phyloP scores from a whole-genome alignment of 2,888 invertebrate genomes.

The Venusia cambrica region DNA sequence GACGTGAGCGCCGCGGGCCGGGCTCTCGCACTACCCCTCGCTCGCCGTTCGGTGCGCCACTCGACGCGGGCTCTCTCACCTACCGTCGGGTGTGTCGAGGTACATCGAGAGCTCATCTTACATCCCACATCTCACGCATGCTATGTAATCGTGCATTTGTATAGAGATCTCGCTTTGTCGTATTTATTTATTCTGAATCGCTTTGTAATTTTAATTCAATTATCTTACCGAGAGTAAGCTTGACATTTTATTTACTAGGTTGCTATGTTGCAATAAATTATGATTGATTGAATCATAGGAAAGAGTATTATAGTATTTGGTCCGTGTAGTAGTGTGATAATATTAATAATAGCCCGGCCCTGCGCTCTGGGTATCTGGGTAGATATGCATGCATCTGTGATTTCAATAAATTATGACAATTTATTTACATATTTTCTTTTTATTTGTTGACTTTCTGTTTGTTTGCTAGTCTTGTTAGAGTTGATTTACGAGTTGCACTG shows the following conservation, averaged over 20 bases:
- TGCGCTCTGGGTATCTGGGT: slow-evolving; percentile 37
- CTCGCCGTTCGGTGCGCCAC: slow-evolving; percentile 17
- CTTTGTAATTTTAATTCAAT: too few species aligned
- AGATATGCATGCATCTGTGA: slow-evolving; percentile 74
- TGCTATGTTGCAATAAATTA: slow-evolving; percentile 41
- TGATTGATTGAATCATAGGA: too few species aligned
- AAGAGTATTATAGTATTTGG: too few species aligned
- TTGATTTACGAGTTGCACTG: too few species aligned
- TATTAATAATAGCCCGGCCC: too few species aligned
- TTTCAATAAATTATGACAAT: slow-evolving; percentile 68
- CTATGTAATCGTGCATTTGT: slow-evolving; percentile 70
- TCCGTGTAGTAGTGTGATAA: slow-evolving; percentile 33
- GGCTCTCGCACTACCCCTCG: slow-evolving; percentile 22
- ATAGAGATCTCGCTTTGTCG: slow-evolving; percentile 67
- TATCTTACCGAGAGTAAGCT: too few species aligned
- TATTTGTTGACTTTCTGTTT: slow-evolving; percentile 8
- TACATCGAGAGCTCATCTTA: too few species aligned
- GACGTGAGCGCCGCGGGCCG: slow-evolving; percentile 86
- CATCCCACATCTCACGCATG: slow-evolving; percentile 38
- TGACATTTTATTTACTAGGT: slow-evolving; percentile 32
- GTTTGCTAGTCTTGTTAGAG: slow-evolving; percentile 1
- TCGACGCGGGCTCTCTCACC: too few species aligned
- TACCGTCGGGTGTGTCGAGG: too few species aligned
- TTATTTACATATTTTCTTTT: slow-evolving; percentile 48
- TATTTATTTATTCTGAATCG: slow-evolving; percentile 48